Evolutionary conservation across 2,888 invertebrate genomes (phyloP), one percentile per base, ranked within the genome.

Genomic region (Eilema griseolum): DNA sequence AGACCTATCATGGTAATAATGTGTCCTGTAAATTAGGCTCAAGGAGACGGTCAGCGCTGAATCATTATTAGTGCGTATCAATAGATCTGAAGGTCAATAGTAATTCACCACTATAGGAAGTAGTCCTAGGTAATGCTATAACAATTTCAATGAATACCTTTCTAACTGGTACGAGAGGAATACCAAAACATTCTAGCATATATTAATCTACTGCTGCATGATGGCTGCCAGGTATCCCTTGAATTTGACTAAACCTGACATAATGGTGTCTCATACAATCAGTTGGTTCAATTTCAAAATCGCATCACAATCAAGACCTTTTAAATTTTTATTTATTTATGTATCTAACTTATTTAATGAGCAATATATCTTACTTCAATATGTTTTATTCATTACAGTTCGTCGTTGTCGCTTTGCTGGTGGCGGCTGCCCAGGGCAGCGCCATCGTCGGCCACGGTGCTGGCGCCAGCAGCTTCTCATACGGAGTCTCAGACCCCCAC

Each of bases 401-500:
- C 89, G 85, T 92, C 83, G 88, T 92, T 78, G 87, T 94, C 79
- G 93, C 95, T 84, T 83, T 94, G 73, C 86, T 94, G 86, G 95
- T 93, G 80, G 95, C 91, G 73, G 93, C 91, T 79, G 94, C 89
- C 67, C 91, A 91, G 52, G 92, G 89, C 84, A 93, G 93, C 84
- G 93, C 89, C 31, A 81, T 91, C 83, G 90, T 92, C 76, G 70
- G 63, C 33, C 63, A 70, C 33, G 59, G 59, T 26, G 92, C 92
- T 33, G 52, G 28, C 1, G 90, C 81, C 89, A 89, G 83, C 84
- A 94, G 92, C 89, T 95, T 93, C 90, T 92, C 94, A 10, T 95
- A 95, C 80, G 93, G 93, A 60, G 95, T 95, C 71, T 88, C 92
- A 37, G 94, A 95, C 88, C 94, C 94, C 59, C 91, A 94, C 88